Base-by-base conservation (phyloP, 2,113 vertebrate species). In the Delphinus delphis region DNA sequence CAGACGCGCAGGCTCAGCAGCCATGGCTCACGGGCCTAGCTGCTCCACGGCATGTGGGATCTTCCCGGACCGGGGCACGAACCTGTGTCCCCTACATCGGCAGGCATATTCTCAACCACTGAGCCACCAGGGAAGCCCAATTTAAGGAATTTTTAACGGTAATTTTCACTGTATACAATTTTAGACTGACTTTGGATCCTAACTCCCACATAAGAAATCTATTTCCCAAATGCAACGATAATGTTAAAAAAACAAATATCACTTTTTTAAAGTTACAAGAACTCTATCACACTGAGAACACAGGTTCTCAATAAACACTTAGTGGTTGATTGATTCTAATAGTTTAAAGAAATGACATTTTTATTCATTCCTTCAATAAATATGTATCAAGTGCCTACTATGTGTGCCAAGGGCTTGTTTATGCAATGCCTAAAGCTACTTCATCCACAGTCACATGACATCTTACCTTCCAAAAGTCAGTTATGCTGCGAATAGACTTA, bases 381-480 rank as follows among this genome's bases (percentile, higher is more conserved):
- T 81, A 93, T 76, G 89, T 58, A 55, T 50, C 36, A 21, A 71
- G 15, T 76, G 28, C 25, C 76, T 96, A 90, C 41, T 82, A 86
- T n/a, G 1, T 62, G n/a, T 93, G 71, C n/a, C 76, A 94, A 87
- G 36, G 33, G 14, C 41, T 86, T 85, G 25, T 28, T 71, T 93
- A 91, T 70, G 21, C 28, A 92, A 77, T 77, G 77, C 53, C 41
- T 82, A 81, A 89, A 81, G 21, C 86, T 92, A 95, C 18, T 96
- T 89, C 74, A 81, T 84, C n/a, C 44, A 70, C 38, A 70, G 18
- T 84, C 77, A 50, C 20, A 71, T 38, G 20, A 67, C 86, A 53
- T 28, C 76, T 98, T 98, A 98, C 98, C 98, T 97, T 98, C 98
- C 98, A 99, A 97, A 98, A 98, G 63, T 98, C 98, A 62, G 17